Conservation (phyloP, 2,797 vertebrate genomes). For the Crax fasciolata region DNA sequence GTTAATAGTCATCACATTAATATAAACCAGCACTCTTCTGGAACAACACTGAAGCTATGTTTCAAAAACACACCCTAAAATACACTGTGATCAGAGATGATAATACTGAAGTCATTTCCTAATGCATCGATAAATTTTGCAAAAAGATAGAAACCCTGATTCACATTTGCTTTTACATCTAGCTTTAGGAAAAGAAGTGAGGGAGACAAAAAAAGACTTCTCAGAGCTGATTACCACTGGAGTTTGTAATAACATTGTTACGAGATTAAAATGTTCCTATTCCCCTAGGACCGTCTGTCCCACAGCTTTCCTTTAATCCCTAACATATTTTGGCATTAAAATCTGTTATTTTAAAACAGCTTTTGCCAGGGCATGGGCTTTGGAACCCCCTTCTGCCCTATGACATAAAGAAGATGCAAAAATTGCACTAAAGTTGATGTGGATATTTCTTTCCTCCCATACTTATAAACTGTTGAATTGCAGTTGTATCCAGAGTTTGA, state of each 20-base stretch:
- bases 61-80: background rate
- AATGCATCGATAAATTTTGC: background rate
- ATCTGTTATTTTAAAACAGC: background rate
- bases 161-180: background rate
- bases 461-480: background rate
- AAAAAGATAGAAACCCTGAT: background rate
- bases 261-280: background rate
- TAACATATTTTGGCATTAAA: background rate
- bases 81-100: background rate
- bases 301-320: background rate
- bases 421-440: background rate
- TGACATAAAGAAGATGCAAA: background rate
- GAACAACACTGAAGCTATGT: background rate
- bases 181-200: background rate
- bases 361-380: background rate
- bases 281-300: background rate
- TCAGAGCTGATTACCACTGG: background rate
- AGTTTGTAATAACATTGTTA: background rate
- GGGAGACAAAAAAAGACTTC: background rate
- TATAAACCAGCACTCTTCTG: background rate
- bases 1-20: background rate
- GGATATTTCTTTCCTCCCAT: background rate
- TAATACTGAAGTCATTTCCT: background rate
- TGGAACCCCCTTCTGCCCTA: background rate
- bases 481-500: background rate